These are phyloP conservation scores for Rhimphoctona megacephalus DNA, from an alignment of 2,888 invertebrate species.

Conservation along the genomic window DNA sequence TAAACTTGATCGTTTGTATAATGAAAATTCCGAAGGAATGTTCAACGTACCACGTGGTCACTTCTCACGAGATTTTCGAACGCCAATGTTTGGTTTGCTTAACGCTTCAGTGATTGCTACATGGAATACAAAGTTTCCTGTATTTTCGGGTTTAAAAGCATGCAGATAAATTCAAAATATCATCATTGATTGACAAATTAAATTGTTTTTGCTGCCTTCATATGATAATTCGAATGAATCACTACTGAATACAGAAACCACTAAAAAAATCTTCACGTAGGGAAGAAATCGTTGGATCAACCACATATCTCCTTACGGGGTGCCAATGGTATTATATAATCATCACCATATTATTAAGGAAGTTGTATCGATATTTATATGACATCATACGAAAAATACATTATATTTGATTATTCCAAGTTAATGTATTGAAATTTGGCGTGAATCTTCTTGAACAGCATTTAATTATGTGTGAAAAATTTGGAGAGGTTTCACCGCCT, in stretches of 20 bases:
- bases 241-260: neutral
- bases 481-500: no score
- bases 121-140: neutral
- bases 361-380: no score
- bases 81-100: slow-evolving; percentile 6
- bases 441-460: no score
- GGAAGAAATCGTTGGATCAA: no score
- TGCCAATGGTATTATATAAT: no score
- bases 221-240: neutral
- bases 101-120: neutral
- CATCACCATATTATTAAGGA: no score
- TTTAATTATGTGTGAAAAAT: no score
- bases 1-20: neutral
- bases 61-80: neutral
- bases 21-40: neutral
- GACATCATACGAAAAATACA: no score
- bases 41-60: slow-evolving; percentile 18
- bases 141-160: neutral
- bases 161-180: neutral
- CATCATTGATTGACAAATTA: neutral
- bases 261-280: neutral
- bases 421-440: no score
- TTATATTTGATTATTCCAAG: no score
- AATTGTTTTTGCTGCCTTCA: neutral
- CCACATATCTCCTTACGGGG: no score